Evolutionary conservation across 2,113 vertebrate species (phyloP), one percentile per base, ranked within the genome.

Genomic region (Myotis davidii): DNA sequence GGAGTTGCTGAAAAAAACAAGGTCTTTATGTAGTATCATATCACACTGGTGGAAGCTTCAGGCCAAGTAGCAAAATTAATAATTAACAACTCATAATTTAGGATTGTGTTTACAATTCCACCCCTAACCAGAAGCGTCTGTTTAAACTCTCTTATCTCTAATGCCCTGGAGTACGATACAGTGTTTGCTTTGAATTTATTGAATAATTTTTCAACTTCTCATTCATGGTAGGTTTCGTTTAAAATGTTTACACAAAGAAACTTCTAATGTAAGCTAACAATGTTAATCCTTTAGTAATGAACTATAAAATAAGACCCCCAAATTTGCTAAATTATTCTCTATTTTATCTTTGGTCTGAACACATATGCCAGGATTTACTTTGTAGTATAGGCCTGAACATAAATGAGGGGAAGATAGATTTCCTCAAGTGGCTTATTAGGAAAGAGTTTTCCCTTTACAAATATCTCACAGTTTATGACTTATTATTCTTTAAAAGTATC

Each of bases 281-380:
- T 42, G 70, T 12, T 85, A 17, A 85, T 69, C 61, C 83, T 83
- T 79, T 45, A 67, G 76, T 72, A 88, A 73, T 29, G 54, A 85
- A 77, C 54, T 78, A 50, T 73, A 81, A 88, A 84, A 95, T 20
- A 67, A 54, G 73, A 48, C 17, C 20, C 16, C 7, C 10, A 45
- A 65, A 77, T 74, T 34, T 73, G 32, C 25, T 39, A 37, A 73
- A 85, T 84, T 74, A 45, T 67, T 56, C 65, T 39, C 50, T 17
- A 17, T 54, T 73, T 85, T 83, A 61, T 73, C 87, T 85, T 88
- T 74, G 85, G 20, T 84, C 16, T 84, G 79, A 78, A 87, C 18
- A 84, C 18, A 48, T 13, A 74, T 37, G 61, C 20, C 42, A 83
- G 56, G 29, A 91, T 86, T 92, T 83, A 91, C 20, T 73, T 17